phyloP scores from a whole-genome alignment of 2,113 vertebrate species.

The Bothrops jararaca region DNA sequence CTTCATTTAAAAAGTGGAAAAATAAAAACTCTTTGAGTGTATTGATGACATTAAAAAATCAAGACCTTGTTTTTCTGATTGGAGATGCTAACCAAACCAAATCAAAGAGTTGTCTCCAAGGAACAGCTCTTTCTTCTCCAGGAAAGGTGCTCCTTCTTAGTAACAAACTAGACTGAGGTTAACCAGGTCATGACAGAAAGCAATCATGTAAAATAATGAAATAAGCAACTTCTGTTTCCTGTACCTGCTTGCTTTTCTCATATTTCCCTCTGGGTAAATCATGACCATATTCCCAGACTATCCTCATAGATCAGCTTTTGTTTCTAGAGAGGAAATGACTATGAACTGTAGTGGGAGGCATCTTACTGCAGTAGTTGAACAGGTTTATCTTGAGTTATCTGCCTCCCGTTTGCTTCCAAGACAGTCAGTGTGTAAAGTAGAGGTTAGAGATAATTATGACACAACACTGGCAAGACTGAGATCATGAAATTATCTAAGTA shows the following conservation, averaged over 20 bases:
- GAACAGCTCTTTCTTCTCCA: background rate
- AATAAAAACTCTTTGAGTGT: background rate
- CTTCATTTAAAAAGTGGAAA: background rate
- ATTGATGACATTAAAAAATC: background rate
- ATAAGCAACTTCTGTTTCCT: background rate
- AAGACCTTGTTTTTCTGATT: background rate
- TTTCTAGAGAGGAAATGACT: background rate
- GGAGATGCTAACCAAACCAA: background rate
- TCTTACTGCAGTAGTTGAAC: background rate
- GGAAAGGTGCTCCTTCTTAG: accelerated
- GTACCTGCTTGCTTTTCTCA: background rate
- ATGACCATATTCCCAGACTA: background rate
- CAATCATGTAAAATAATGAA: background rate
- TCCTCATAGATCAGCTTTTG: background rate
- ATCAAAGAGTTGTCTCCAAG: background rate
- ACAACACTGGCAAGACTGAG: background rate
- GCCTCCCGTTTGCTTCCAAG: background rate
- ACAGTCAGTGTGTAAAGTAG: background rate
- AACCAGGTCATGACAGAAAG: accelerated
- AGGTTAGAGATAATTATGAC: background rate
- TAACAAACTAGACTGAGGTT: background rate
- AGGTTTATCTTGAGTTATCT: constrained; percentile 4
- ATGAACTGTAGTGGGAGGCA: background rate
- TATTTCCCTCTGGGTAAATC: background rate
- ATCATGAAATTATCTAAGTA: background rate